These are phyloP conservation scores for Ricordea florida DNA, from an alignment of 92 coral and sea anemone species.

Conservation along the genomic window DNA sequence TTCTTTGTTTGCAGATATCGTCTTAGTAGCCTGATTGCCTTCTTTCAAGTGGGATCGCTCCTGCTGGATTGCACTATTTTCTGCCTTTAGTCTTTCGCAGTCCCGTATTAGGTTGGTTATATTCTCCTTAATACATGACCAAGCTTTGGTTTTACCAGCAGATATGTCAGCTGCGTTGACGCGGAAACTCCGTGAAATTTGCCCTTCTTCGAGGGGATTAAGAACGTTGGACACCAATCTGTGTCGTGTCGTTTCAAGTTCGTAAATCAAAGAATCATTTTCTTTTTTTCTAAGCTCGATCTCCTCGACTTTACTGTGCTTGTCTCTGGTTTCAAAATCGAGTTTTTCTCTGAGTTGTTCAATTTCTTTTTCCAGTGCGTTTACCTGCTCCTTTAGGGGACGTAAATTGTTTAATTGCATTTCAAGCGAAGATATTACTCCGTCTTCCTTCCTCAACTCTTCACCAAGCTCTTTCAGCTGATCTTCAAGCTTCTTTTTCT, in stretches of 20 bases:
- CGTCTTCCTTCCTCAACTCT: not conserved
- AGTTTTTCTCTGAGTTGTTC: conserved; percentile 23
- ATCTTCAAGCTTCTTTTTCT: not conserved
- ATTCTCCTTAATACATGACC: conserved; percentile 54
- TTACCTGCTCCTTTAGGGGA: conserved; percentile 5
- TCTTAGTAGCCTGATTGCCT: not conserved
- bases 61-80: conserved; percentile 24
- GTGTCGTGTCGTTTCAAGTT: conserved; percentile 48
- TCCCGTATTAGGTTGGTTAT: conserved; percentile 50
- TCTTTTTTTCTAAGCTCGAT: conserved; percentile 21
- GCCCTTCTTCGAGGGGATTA: conserved; percentile 58
- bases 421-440: not conserved
- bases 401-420: not conserved
- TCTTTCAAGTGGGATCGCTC: conserved; percentile 19
- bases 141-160: conserved; percentile 30
- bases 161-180: conserved; percentile 21
- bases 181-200: not conserved
- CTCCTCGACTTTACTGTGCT: conserved; percentile 5
- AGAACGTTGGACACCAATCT: conserved; percentile 59
- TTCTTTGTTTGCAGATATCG: conserved; percentile 1
- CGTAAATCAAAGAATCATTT: conserved; percentile 16
- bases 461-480: not conserved
- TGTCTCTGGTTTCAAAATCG: conserved; percentile 1
- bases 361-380: conserved; percentile 16
- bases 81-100: conserved; percentile 21